Evolutionary conservation across 1,140 invertebrate species (phyloP), one percentile per base, ranked within the genome.

Genomic region (Trichoplusia ni): DNA sequence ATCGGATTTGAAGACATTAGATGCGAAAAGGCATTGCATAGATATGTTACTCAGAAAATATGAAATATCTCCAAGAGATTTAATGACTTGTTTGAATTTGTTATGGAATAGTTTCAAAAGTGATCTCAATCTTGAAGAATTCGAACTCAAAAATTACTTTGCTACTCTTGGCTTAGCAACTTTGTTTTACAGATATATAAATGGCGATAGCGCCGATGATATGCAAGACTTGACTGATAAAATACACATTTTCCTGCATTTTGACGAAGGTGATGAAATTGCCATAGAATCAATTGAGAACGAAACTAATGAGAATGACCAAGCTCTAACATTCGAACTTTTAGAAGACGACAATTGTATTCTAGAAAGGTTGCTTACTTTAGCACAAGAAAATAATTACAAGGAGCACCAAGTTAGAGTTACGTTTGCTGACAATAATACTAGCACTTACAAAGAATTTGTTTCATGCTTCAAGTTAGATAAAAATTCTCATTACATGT

Each of bases 1-100:
- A 91, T 88, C 88, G 11, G 94, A 96, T 73, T 89, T 98, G 27
- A 94, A 95, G 86, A 97, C 95, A 0, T 90, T 93, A 38, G 94
- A 96, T 80, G 91, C 96, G 31, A 93, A 93, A 60, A 91, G 94
- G 62, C 95, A 96, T 81, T 94, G 92, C 27, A 76, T 96, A 46
- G 95, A 96, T 72, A 92, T 95, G 85, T 82, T 96, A 49, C 91
- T 93, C 37, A 92, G 89, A 35, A 94, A 92, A 80, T 93, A 93
- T 82, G 90, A 93, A 74, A 87, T 93, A 37, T 85, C 91, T 31
- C 90, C 92, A 2, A 90, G 93, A 49, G 85, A 93, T 21, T 69
- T 95, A 3, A 75, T 92, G 16, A 75, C 82, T 44, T 91, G 93
- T 82, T 58, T 91, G 64, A 64, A 90, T 68, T 70, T 92, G 73